Base-by-base conservation (phyloP, 2,888 invertebrate genomes). In the Hesperia comma region DNA sequence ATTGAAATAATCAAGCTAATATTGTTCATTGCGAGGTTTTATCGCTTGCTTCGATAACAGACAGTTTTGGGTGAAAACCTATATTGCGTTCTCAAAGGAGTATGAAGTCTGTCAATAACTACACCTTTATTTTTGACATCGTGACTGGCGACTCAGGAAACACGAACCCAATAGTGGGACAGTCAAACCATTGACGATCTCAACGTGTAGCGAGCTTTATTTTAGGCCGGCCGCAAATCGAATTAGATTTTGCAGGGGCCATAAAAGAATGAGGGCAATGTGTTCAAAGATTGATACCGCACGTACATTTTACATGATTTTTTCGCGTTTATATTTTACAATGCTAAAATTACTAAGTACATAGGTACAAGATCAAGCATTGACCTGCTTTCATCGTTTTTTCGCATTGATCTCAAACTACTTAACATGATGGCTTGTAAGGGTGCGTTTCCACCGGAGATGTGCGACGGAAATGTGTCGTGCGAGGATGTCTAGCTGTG, bases 261-360 rank as follows among this genome's bases (percentile, higher is more conserved):
- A 56, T 63, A 63, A 63, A 63, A 61, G 43, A 63, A 46, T 32
- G 56, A 60, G 63, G 63, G 46, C 49, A 63, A 63, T 63, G 46
- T 56, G 21, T 37, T 55, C 17, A 56, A 37, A 37, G 56, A 63
- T 32, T 63, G 41, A 54, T 54, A 33, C 33, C 15, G 10, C 26
- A n/a, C 5, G n/a, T 32, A n/a, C 21, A 51, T 32, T 33, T 54
- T 54, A 54, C 17, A 54, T 10, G n/a, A 32, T 15, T 33, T 33
- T 33, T 33, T 54, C 33, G 8, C 6, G 5, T 53, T 53, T 53
- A 19, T 7, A 53, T 54, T 33, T 15, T 15, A 6, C 15, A 54
- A 54, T 33, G 32, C 33, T 33, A 33, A 33, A 54, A 54, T 54
- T 15, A 32, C 10, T 33, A 15, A 54, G 33, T 6, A 32, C 15